Evolutionary conservation across 2,888 invertebrate genomes (phyloP).

Genomic region (Cosmia trapezina): DNA sequence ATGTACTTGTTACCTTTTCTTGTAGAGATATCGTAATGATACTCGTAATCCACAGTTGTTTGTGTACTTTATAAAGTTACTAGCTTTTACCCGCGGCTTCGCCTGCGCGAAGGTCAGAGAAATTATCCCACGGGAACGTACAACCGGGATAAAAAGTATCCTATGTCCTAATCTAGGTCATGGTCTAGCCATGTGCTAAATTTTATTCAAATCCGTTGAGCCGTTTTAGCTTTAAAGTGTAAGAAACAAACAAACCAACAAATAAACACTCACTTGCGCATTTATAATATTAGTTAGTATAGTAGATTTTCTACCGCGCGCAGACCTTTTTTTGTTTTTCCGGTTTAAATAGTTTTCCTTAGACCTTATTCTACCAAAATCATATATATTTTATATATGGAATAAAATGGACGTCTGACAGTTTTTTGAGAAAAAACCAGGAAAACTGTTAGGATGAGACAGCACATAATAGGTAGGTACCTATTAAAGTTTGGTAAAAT

Average conservation of each 20-base stretch:
- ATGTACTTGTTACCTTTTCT: conserved; percentile 15
- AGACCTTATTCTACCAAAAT: neutral
- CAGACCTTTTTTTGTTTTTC: neutral
- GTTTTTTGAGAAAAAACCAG: neutral
- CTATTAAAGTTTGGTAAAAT: neutral
- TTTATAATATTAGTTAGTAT: no score
- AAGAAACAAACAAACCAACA: no score
- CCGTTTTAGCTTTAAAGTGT: no score
- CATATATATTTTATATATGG: neutral
- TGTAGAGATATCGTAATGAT: conserved; percentile 12
- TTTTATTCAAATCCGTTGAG: no score
- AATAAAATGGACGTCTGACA: neutral
- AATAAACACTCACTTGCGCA: no score
- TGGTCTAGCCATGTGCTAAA: no score
- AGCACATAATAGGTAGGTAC: no score
- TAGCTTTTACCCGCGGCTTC: no score
- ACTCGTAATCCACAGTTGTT: conserved; percentile 6
- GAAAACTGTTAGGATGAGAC: neutral
- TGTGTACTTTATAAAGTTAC: neutral
- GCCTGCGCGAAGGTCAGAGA: no score
- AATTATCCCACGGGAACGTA: no score
- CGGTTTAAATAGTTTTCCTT: neutral
- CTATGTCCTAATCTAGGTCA: no score
- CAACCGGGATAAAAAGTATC: no score
- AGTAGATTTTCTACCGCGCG: neutral